Base-by-base conservation (phyloP, 1,140 invertebrate genomes). In the Trachelipus rathkii region DNA sequence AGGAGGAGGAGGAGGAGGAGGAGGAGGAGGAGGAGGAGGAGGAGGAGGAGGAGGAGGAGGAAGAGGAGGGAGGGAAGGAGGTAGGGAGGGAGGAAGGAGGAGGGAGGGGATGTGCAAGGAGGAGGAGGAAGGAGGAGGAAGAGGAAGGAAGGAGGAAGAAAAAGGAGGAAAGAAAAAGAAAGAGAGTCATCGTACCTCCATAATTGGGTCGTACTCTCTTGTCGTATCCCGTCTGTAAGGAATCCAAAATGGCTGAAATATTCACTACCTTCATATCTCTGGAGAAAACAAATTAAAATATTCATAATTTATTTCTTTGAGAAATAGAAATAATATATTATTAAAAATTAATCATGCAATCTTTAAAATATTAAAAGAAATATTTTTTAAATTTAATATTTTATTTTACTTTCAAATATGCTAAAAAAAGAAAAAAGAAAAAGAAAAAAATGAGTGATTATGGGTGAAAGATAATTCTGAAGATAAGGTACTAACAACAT, bases 121-220 rank as follows among this genome's bases (percentile, higher is more conserved):
- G 6, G 6, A 33, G 6, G 33, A 33, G 6, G 33, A 33, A 33
- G 6, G 6, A 33, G 6, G 6, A 33, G 1, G 33, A 33, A 33
- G 6, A 33, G 33, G 6, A 50, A 66, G 5, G 7, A 75, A 79
- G 74, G 72, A 75, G 33, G 6, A 33, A 33, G 33, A 33, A 33
- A 6, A 33, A 33, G 33, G 6, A 33, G 33, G 6, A 33, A 6
- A 33, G 6, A 6, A 33, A 33, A 6, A 33, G 6, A 6, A 33
- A 33, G 33, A 33, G 33, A 68, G 83, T 21, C 7, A 82, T 91
- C 93, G 91, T 89, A 95, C 95, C 95, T 91, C 95, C 95, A 88
- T 97, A 97, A 87, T 96, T 96, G 84, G 95, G 95, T 88, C 95
- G 92, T 89, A 97, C 93, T 91, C 95, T 91, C 90, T 97, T 97